A percentile compares a stretch with the other conserved stretches of the same genome.
Conservation (phyloP, 2,888 invertebrate species). For the Penaeus monodon region DNA sequence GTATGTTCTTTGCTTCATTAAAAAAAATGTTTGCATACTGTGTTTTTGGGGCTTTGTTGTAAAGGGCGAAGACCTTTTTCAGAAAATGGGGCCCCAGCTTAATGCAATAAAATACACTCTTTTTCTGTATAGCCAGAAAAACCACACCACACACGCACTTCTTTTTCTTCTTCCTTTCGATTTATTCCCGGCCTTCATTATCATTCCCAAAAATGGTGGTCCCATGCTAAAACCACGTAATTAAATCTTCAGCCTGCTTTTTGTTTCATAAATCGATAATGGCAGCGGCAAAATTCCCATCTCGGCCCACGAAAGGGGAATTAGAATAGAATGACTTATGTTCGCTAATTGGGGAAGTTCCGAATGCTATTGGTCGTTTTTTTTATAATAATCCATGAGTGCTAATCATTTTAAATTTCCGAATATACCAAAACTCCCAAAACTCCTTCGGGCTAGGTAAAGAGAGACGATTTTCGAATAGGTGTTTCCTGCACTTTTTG, state of each 20-base stretch:
- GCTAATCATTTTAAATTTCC: conserved; percentile 4
- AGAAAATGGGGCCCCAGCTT: too few relatives aligned
- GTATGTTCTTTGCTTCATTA: too few relatives aligned
- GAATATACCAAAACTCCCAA: conserved; percentile 77
- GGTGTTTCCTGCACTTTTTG: conserved; percentile 80
- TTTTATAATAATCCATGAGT: too few relatives aligned
- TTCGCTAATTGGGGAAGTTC: too few relatives aligned
- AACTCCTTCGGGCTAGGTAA: conserved; percentile 71
- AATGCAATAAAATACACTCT: too few relatives aligned
- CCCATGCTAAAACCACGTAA: conserved; percentile 94
- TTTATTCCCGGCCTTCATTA: conserved; percentile 67
- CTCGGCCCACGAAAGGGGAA: conserved; percentile 84
- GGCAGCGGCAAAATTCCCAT: conserved; percentile 88
- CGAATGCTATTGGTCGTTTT: neutral
- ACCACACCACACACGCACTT: too few relatives aligned
- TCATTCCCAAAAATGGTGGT: conserved; percentile 67
- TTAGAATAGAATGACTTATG: neutral
- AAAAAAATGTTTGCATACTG: too few relatives aligned
- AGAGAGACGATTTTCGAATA: conserved; percentile 75
- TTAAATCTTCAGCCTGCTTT: conserved; percentile 76
- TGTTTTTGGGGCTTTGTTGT: too few relatives aligned
- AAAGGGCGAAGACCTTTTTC: too few relatives aligned
- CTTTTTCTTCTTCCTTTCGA: conserved; percentile 63
- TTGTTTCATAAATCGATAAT: conserved; percentile 78
- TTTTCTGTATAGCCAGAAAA: neutral